Base-by-base conservation (phyloP, 2,797 vertebrate genomes). In the Eidolon dupreanum region DNA sequence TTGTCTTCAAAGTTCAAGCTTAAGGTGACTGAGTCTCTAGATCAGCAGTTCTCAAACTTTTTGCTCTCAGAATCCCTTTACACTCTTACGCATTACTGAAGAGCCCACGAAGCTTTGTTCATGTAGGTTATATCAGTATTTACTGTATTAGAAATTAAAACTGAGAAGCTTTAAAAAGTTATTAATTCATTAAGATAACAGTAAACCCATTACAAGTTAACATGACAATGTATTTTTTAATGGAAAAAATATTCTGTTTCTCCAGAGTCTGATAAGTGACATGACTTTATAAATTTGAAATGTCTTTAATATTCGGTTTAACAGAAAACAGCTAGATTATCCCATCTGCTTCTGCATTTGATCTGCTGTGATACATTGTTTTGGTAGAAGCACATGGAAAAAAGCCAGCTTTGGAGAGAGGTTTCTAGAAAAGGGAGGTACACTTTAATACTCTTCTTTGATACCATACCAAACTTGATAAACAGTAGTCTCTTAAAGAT, bases 201-300 rank as follows among this genome's bases (percentile, higher is more conserved):
- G 79, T 11, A 81, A 84, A 22, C 38, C 28, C n/a, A 94, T 38
- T 53, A 26, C 2, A 63, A 91, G 49, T 85, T 81, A 73, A 89
- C 55, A 84, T 33, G 55, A 75, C 19, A 75, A 38, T 43, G 8
- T 49, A 65, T 84, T 77, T 83, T 65, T 38, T 15, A n/a, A 61
- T 65, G 53, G 38, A n/a, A 78, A 95, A 94, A 43, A 2, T 1
- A 13, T 70, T 51, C 2, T 46, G 70, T 41, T 73, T 79, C 26
- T n/a, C 46, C 17, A 57, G 71, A 84, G 22, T 82, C 91, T 92
- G 94, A 68, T 82, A 94, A 88, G 41, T 36, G 24, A 38, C 13
- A 68, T 82, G 92, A 78, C n/a, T 93, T 87, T 90, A 7, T 85
- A 66, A 49, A 74, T 95, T 81, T 91, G 31, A 94, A 61, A 75